Base-by-base conservation (phyloP, 2,797 vertebrate species). In the Arrhamphus sclerolepis region DNA sequence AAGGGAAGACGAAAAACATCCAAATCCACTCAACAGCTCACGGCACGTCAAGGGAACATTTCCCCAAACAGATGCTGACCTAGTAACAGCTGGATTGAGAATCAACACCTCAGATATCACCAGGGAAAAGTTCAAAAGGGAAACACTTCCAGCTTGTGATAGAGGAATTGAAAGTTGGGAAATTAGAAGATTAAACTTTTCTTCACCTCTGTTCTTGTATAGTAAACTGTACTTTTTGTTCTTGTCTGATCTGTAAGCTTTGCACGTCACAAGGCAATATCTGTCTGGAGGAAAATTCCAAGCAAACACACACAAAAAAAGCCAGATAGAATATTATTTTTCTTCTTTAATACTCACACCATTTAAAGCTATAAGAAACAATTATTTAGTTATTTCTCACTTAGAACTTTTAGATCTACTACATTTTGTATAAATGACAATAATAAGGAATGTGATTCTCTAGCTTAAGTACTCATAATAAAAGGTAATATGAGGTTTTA, bases 21-120 rank as follows among this genome's bases (percentile, higher is more conserved):
- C 65, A 75, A 82, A 83, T 81, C 80, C 75, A 87, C 78, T 86
- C 71, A 84, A 58, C 66, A 64, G 78, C 71, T 76, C 70, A 72
- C n/a, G 70, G 68, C 47, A 43, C n/a, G 11, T 71, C 43, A 0
- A 34, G 77, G 70, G 66, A 77, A 63, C 26, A 46, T 64, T 75
- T 75, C 75, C 77, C 70, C 52, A 66, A 82, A 83, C 75, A 80
- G 76, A 62, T 48, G 41, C 50, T 84, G 83, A 81, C 77, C 78
- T 55, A 78, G 46, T 82, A 86, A 83, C 75, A 78, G 63, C 70
- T 62, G 58, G 67, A 76, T 51, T 70, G 68, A 40, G 64, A 80
- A 75, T 75, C 65, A 79, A 75, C 77, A 83, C 74, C 78, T 83
- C 66, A 29, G 34, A 62, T 13, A 69, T 46, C 78, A 58, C 47